Evolutionary conservation across 2,888 invertebrate species (phyloP).

Genomic region (Drosophila mulleri): DNA sequence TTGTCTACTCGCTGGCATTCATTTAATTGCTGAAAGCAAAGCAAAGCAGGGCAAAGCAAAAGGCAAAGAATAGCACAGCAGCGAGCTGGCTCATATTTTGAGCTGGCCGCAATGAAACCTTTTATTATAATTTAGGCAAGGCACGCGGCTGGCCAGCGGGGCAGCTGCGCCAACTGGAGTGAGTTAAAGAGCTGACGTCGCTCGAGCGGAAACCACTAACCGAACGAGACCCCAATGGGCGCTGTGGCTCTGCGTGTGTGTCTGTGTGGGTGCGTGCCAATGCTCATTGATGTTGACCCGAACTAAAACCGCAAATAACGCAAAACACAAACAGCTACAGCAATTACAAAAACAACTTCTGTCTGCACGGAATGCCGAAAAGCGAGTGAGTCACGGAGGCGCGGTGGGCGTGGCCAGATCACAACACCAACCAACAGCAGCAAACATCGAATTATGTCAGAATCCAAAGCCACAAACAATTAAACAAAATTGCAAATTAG

Average conservation of each 20-base stretch:
- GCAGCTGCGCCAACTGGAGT: not conserved
- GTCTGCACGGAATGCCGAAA: slow-evolving; percentile 9
- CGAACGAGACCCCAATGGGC: slow-evolving; percentile 26
- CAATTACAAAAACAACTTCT: slow-evolving; percentile 38
- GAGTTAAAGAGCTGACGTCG: slow-evolving; percentile 23
- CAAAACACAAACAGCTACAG: slow-evolving; percentile 56
- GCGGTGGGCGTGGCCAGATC: slow-evolving; percentile 28
- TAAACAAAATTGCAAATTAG: slow-evolving; percentile 82
- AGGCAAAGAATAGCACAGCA: slow-evolving; percentile 19
- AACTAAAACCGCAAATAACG: slow-evolving; percentile 76
- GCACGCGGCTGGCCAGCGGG: slow-evolving; percentile 46
- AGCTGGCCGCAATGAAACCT: slow-evolving; percentile 69
- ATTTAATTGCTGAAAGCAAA: slow-evolving; percentile 72
- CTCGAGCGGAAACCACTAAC: slow-evolving; percentile 69
- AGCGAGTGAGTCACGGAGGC: slow-evolving; percentile 35
- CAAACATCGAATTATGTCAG: slow-evolving; percentile 71
- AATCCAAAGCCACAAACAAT: slow-evolving; percentile 79
- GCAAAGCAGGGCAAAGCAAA: slow-evolving; percentile 13
- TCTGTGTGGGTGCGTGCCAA: slow-evolving; percentile 54
- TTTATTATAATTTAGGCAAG: slow-evolving; percentile 75
- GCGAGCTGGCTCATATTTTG: slow-evolving; percentile 56
- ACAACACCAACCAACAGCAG: slow-evolving; percentile 27
- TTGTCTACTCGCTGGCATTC: slow-evolving; percentile 49
- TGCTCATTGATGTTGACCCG: slow-evolving; percentile 68
- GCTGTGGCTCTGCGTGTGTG: not conserved